A percentile compares a stretch with the other conserved stretches of the same genome.
Evolutionary conservation across 2,113 vertebrate genomes (phyloP).

Genomic region (Gallinago paraguaiae): DNA sequence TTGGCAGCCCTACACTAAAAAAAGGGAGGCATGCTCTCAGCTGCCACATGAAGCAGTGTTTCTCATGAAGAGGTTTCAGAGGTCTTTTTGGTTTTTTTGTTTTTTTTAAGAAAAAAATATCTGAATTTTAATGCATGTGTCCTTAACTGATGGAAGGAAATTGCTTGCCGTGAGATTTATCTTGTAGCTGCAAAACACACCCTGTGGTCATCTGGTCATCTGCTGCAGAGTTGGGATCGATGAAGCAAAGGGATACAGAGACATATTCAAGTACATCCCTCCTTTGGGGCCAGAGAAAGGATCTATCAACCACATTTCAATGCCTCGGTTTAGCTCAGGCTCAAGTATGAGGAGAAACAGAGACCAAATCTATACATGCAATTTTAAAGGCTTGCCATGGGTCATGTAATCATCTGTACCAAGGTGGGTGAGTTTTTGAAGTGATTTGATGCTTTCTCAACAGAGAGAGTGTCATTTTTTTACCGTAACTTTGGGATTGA

Average conservation of each 20-base stretch:
- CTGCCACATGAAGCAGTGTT: neutral
- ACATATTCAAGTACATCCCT: neutral
- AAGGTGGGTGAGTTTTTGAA: neutral
- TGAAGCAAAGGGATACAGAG: neutral
- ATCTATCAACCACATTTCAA: neutral
- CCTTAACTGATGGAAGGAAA: neutral
- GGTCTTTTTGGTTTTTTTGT: neutral
- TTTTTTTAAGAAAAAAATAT: neutral
- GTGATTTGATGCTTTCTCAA: neutral
- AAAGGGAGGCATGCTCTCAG: neutral
- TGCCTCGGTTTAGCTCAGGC: neutral
- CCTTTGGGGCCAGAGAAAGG: neutral
- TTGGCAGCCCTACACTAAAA: neutral
- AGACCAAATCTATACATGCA: neutral
- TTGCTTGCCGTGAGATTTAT: neutral
- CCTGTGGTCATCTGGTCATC: neutral
- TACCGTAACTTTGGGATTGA: neutral
- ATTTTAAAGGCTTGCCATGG: neutral
- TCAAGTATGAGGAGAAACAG: neutral
- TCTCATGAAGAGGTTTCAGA: neutral
- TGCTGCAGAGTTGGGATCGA: neutral
- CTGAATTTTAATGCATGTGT: neutral
- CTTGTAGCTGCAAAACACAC: neutral
- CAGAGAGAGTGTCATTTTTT: too few species aligned
- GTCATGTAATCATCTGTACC: neutral